Evolutionary conservation across 2,113 vertebrate species (phyloP).

Genomic region (Sorex fumeus): DNA sequence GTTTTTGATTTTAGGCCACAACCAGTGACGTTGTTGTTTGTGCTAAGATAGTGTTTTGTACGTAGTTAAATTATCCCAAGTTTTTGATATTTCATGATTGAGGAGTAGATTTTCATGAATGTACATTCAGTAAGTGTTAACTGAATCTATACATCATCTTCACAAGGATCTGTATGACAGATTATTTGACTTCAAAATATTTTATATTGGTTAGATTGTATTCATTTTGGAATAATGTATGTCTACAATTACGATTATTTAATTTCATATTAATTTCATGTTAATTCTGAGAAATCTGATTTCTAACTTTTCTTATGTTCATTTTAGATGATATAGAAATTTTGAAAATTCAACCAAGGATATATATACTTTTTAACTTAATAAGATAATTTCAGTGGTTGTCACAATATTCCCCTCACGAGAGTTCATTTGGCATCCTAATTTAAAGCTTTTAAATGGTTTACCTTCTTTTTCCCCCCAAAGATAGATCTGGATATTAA

Average conservation of each 20-base stretch:
- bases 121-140: constrained; percentile 1
- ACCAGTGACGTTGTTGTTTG: neutral
- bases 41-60: neutral
- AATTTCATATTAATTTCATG: neutral
- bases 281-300: constrained; percentile 34
- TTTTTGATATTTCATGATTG: neutral
- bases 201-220: neutral
- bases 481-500: neutral
- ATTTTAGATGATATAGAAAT: constrained; percentile 46
- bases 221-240: neutral
- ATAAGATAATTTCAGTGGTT: too few species aligned
- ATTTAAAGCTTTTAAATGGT: constrained; percentile 24
- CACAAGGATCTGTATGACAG: neutral
- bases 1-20: too few species aligned
- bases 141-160: neutral
- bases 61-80: neutral
- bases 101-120: neutral
- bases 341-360: neutral
- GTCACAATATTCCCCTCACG: too few species aligned
- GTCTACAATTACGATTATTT: neutral
- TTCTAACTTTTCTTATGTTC: constrained; percentile 25
- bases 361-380: too few species aligned
- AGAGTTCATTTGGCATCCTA: neutral
- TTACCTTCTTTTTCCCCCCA: neutral
- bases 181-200: neutral